phyloP scores from a whole-genome alignment of 2,113 vertebrate genomes.

The Mormyrus lacerda region DNA sequence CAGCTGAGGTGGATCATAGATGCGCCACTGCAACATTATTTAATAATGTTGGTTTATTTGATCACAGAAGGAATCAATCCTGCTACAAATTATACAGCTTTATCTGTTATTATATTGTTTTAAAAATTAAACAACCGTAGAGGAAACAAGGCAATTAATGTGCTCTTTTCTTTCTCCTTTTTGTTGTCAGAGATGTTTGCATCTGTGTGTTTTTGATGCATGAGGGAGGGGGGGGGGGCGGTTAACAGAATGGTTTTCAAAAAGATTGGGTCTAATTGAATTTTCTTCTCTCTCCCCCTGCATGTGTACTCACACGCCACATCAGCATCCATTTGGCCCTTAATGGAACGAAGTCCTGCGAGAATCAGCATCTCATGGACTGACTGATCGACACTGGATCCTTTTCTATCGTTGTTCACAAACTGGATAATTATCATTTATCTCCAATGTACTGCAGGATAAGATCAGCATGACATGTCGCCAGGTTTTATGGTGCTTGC shows the following conservation, averaged over 20 bases:
- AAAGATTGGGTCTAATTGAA: background rate
- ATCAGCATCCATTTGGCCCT: background rate
- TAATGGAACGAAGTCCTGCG: background rate
- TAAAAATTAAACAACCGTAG: background rate
- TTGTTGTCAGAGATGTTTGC: background rate
- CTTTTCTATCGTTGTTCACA: conserved; percentile 44
- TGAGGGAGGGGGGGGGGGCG: background rate
- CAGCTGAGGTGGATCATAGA: background rate
- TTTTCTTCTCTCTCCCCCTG: background rate
- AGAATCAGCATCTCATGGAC: background rate
- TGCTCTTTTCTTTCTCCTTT: background rate
- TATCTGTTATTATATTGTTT: background rate
- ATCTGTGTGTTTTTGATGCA: background rate
- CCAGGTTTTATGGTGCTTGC: conserved; percentile 3
- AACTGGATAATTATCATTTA: conserved; percentile 40
- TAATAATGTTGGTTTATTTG: background rate
- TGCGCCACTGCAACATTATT: background rate
- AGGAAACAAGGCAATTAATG: background rate
- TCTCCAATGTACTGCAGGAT: conserved; percentile 36
- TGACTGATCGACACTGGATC: conserved; percentile 45
- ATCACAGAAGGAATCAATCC: background rate
- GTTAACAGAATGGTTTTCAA: conserved; percentile 35
- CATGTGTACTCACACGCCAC: background rate
- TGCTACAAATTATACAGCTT: background rate
- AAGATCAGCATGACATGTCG: background rate